Conservation (phyloP, 1,140 invertebrate species). For the Zeugodacus cucurbitae region DNA sequence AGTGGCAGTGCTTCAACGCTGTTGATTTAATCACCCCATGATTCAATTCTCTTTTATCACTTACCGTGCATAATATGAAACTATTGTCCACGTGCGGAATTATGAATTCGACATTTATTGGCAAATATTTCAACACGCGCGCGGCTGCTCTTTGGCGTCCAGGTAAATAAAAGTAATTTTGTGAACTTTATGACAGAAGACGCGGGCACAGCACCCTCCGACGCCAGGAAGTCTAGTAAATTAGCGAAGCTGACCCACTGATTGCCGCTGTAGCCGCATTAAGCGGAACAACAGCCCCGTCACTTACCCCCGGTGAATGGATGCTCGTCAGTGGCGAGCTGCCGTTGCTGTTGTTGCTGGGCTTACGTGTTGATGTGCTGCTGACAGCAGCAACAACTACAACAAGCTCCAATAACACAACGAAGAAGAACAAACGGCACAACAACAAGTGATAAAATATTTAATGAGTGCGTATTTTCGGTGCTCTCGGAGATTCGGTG, state of each 20-base stretch:
- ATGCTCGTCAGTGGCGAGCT: neutral
- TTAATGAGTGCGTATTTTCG: slow-evolving; percentile 28
- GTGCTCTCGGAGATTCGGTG: neutral
- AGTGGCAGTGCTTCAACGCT: neutral
- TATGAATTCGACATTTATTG: neutral
- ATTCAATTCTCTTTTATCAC: neutral
- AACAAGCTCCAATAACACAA: neutral
- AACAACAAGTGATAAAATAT: slow-evolving; percentile 34
- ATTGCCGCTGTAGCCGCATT: neutral
- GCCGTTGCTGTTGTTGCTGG: neutral
- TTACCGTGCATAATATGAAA: neutral
- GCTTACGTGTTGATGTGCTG: slow-evolving; percentile 18
- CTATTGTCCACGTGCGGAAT: neutral
- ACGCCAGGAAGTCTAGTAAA: neutral
- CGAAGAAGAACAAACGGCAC: neutral
- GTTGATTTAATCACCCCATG: neutral
- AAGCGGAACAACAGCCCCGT: neutral
- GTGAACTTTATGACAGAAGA: neutral
- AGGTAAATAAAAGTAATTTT: neutral
- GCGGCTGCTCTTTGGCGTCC: neutral
- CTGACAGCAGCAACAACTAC: slow-evolving; percentile 12
- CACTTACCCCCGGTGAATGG: neutral
- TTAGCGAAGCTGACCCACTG: neutral
- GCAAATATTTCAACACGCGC: neutral
- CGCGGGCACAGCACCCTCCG: neutral